phyloP scores from a whole-genome alignment of 2,113 vertebrate species.

The Leptobrachium ailaonicum region DNA sequence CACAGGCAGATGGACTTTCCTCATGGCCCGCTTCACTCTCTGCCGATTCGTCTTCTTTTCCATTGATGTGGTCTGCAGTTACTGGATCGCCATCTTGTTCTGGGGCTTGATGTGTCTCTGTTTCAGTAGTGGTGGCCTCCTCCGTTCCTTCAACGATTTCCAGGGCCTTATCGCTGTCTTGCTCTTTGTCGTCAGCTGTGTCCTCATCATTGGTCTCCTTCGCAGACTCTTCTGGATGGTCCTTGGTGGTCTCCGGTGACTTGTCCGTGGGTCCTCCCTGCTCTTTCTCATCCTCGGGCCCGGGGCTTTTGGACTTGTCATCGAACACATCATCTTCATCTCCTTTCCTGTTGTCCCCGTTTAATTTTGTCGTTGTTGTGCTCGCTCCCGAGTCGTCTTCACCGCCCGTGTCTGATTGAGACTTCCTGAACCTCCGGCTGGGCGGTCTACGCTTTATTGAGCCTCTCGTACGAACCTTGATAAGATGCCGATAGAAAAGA shows the following conservation, averaged over 20 bases:
- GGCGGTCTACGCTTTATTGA: conserved; percentile 75
- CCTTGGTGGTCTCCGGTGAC: background rate
- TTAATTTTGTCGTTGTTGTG: conserved; percentile 62
- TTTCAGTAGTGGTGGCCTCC: conserved; percentile 20
- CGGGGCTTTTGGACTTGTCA: conserved; percentile 42
- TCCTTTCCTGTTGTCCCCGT: conserved; percentile 64
- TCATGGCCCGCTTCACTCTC: conserved; percentile 29
- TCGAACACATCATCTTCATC: conserved; percentile 60
- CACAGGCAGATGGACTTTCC: background rate
- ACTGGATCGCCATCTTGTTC: conserved; percentile 14
- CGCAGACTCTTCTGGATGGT: background rate
- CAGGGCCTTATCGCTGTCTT: background rate
- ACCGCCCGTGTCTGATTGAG: conserved; percentile 64
- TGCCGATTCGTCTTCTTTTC: background rate
- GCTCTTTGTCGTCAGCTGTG: background rate
- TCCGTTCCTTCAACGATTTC: background rate
- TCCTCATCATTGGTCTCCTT: background rate
- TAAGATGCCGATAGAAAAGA: background rate
- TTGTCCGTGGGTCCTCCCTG: conserved; percentile 20
- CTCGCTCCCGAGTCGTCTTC: conserved; percentile 52
- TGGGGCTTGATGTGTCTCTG: conserved; percentile 21
- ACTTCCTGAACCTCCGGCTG: conserved; percentile 71
- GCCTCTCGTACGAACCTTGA: conserved; percentile 68
- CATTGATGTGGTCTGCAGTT: conserved; percentile 37
- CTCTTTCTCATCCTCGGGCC: background rate